phyloP scores from a whole-genome alignment of 2,797 vertebrate species.

The Onychomys torridus region DNA sequence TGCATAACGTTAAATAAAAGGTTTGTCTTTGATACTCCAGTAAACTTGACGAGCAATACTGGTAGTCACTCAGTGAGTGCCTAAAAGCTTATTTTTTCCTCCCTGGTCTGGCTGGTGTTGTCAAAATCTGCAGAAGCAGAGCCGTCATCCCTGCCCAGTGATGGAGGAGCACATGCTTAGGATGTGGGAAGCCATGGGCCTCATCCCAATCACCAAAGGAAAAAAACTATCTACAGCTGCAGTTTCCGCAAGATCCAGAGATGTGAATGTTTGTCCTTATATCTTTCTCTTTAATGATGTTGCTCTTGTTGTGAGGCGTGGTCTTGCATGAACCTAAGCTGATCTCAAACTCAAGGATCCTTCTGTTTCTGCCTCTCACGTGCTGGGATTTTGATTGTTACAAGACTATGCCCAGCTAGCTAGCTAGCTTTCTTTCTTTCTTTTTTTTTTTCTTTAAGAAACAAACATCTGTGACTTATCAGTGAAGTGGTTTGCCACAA shows the following conservation, averaged over 20 bases:
- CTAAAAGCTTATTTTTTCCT: background rate
- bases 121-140: background rate
- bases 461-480: background rate
- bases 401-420: background rate
- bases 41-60: background rate
- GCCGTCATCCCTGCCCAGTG: too few species aligned
- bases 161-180: background rate
- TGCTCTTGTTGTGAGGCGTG: background rate
- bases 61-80: background rate
- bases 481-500: rapidly evolving
- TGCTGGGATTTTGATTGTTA: background rate
- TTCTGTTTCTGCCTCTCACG: background rate
- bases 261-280: background rate
- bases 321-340: background rate
- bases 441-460: background rate
- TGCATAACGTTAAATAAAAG: background rate
- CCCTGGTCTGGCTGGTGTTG: background rate
- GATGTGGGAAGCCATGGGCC: background rate
- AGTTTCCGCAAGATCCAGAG: slow-evolving; percentile 14
- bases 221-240: background rate
- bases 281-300: background rate
- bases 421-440: background rate
- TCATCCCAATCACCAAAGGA: background rate
- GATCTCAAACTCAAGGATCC: background rate
- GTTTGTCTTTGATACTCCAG: slow-evolving; percentile 58